Percentiles rank a stretch among this genome's conserved stretches.
These are phyloP conservation scores for Caenorhabditis afra DNA, from an alignment of 2,888 invertebrate genomes.

Conservation along the genomic window DNA sequence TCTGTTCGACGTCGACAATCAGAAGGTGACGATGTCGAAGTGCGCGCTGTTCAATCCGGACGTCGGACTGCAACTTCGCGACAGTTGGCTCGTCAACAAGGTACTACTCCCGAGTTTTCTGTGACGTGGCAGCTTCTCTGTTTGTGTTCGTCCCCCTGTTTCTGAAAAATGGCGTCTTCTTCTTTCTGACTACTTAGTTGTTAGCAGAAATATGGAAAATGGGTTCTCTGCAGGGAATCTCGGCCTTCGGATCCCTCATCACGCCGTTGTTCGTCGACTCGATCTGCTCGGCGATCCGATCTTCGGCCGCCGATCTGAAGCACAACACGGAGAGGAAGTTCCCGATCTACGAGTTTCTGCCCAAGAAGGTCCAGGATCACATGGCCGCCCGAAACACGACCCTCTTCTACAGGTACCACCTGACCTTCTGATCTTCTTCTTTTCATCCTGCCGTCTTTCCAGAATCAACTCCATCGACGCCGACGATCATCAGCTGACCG, in stretches of 20 bases:
- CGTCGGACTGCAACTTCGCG: constrained; percentile 49
- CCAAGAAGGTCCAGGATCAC: constrained; percentile 73
- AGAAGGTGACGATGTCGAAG: constrained; percentile 57
- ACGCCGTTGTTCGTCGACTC: constrained; percentile 50
- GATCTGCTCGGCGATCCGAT: constrained; percentile 46
- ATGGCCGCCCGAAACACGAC: constrained; percentile 66
- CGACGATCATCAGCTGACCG: constrained; percentile 70
- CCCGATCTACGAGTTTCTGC: constrained; percentile 71
- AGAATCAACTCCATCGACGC: constrained; percentile 66
- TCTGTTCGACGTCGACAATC: constrained; percentile 58
- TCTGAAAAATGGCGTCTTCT: constrained; percentile 5
- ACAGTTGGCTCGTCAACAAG: constrained; percentile 60
- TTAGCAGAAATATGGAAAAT: not conserved
- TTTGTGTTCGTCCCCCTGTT: not conserved
- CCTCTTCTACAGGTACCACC: constrained; percentile 56
- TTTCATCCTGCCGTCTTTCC: not conserved
- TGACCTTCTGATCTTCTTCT: not conserved
- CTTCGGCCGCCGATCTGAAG: constrained; percentile 44
- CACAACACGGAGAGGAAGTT: constrained; percentile 62
- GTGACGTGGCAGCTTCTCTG: not conserved
- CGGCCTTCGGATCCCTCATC: constrained; percentile 48
- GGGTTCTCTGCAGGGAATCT: constrained; percentile 59
- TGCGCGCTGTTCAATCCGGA: constrained; percentile 53
- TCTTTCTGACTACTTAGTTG: not conserved
- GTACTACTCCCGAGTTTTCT: constrained; percentile 9